Evolutionary conservation across 2,797 vertebrate genomes (phyloP).

Genomic region (Staurois parvus): DNA sequence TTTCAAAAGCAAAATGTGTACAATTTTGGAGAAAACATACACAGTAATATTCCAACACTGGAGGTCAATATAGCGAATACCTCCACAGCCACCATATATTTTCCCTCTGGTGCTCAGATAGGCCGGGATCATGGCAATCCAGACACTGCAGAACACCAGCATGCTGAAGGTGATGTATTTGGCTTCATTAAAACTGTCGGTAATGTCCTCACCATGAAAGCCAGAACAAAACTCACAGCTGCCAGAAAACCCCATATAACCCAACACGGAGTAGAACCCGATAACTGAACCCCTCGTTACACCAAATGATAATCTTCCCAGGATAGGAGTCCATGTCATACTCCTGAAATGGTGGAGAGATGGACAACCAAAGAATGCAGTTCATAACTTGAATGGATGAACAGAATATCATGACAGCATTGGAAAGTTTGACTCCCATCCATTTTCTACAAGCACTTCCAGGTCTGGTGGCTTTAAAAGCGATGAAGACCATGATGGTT

Average conservation of each 20-base stretch:
- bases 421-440: neutral
- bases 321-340: constrained; percentile 6
- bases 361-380: neutral
- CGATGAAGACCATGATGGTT: neutral
- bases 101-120: constrained; percentile 30
- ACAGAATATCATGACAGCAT: neutral
- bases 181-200: constrained; percentile 56
- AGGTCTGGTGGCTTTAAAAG: constrained; percentile 2
- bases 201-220: constrained; percentile 41
- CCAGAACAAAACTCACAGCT: constrained; percentile 42
- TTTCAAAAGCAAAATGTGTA: neutral
- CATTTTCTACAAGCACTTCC: constrained; percentile 1
- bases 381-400: neutral
- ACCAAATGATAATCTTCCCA: neutral
- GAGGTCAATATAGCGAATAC: constrained; percentile 48
- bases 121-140: constrained; percentile 32
- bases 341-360: constrained; percentile 19
- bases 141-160: constrained; percentile 51
- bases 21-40: neutral
- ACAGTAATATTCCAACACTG: constrained; percentile 9
- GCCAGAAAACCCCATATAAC: constrained; percentile 38
- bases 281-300: too few relatives aligned
- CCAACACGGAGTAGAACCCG: too few relatives aligned
- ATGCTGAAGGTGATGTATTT: constrained; percentile 51
- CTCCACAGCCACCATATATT: constrained; percentile 26